Percentiles rank a stretch among this genome's conserved stretches.
Evolutionary conservation across 1,140 invertebrate species (phyloP).

Genomic region (Samia ricini): DNA sequence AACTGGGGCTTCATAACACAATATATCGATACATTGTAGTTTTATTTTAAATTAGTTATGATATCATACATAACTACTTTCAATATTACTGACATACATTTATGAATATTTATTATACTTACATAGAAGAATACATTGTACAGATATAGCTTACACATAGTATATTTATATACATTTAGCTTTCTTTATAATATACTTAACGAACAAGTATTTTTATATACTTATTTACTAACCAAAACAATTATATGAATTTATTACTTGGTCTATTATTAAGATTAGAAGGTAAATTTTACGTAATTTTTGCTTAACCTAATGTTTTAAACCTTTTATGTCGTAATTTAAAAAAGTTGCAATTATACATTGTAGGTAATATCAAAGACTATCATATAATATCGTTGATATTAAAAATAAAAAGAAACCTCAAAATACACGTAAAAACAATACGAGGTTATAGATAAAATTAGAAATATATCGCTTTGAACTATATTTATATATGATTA

Average conservation of each 20-base stretch:
- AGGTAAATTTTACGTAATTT: too few relatives aligned
- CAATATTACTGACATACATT: background rate
- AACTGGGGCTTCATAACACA: slow-evolving; percentile 42
- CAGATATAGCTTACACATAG: background rate
- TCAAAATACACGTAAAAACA: background rate
- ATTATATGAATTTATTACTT: too few relatives aligned
- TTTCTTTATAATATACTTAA: slow-evolving; percentile 3
- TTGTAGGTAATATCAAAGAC: too few relatives aligned
- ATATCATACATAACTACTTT: slow-evolving; percentile 3
- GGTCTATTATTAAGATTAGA: too few relatives aligned
- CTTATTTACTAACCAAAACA: too few relatives aligned
- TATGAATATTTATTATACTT: background rate
- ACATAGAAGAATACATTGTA: background rate
- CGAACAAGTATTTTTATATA: background rate
- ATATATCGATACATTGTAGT: background rate
- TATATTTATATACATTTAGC: background rate
- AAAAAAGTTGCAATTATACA: too few relatives aligned
- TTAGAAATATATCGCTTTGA: background rate
- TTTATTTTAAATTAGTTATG: slow-evolving; percentile 14
- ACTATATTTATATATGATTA: background rate
- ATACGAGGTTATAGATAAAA: background rate
- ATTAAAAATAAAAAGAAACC: too few relatives aligned
- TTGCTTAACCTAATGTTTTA: too few relatives aligned
- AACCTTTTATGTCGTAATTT: too few relatives aligned
- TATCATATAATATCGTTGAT: too few relatives aligned